Evolutionary conservation across 2,797 vertebrate genomes (phyloP), one percentile per base, ranked within the genome.

Genomic region (Sphaeramia orbicularis): DNA sequence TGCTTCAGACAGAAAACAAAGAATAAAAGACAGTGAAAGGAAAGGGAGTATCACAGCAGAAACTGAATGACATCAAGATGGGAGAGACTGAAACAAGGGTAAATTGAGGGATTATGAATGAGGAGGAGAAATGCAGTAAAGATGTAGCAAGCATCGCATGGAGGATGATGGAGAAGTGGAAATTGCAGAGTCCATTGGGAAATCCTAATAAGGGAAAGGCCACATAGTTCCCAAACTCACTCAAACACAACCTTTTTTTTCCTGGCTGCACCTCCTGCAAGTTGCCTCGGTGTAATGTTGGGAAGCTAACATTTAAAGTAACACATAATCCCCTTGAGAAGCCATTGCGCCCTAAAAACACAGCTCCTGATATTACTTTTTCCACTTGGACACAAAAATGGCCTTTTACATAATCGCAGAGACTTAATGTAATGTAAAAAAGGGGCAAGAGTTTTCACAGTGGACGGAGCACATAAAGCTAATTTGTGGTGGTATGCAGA

Each of bases 141-240:
- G 69, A 67, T 13, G 56, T 57, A 71, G 42, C 58, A 48, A 73
- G 71, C 16, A 11, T 55, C 62, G 66, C 53, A 84, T n/a, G 56
- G 49, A 50, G 78, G 67, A 47, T 49, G n/a, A 43, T 56, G 56
- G 15, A 62, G 45, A 80, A 75, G 54, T 81, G 56, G 66, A 84
- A 75, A n/a, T 74, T 74, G 42, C 64, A 18, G 16, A 53, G 47
- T 79, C 82, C 61, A 78, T 21, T 41, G 80, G 75, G 88, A 88
- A 70, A 69, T 73, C 75, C 60, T 73, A 78, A 81, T 65, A 81
- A 78, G 65, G 71, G 76, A 91, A 92, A 91, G 85, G 89, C 81
- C 76, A 80, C 70, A 83, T 30, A 45, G 58, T 92, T 92, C 89
- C 87, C 90, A 90, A 92, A 89, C 65, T 63, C 69, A 71, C 52